Evolutionary conservation across 2,797 vertebrate genomes (phyloP).

Genomic region (Dermochelys coriacea): DNA sequence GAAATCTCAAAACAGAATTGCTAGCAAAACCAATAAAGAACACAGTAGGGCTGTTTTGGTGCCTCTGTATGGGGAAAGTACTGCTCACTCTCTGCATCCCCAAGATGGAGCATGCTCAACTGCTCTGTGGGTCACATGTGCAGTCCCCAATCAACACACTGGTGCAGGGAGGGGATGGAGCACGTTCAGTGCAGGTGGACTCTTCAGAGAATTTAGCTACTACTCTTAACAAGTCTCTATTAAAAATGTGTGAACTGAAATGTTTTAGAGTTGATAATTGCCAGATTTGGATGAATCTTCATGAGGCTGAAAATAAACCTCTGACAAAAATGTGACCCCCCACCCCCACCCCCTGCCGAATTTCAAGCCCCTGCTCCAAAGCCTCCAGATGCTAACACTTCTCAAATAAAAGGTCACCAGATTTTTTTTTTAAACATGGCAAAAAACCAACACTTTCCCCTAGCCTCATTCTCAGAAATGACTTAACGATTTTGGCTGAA

Average conservation of each 20-base stretch:
- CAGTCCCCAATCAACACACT: background rate
- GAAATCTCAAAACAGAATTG: background rate
- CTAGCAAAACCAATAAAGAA: slow-evolving; percentile 34
- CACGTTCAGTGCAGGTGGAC: background rate
- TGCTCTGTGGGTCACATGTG: slow-evolving; percentile 13
- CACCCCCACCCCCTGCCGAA: background rate
- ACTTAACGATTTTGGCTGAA: background rate
- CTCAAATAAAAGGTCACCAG: background rate
- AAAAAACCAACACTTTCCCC: background rate
- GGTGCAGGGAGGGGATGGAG: background rate
- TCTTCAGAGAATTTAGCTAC: background rate
- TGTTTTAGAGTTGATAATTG: background rate
- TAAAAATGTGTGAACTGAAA: background rate
- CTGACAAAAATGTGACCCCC: background rate
- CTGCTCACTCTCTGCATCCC: background rate
- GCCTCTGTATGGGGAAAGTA: background rate
- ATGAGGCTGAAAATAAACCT: background rate
- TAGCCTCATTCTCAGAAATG: background rate
- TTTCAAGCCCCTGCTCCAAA: background rate
- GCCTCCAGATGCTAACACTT: fast-evolving
- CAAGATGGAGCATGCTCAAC: background rate
- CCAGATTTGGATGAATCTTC: background rate
- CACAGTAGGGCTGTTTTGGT: background rate
- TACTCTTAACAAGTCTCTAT: background rate
- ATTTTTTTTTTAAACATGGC: background rate